Percentiles rank a stretch among this genome's conserved stretches.
phyloP scores from a whole-genome alignment of 2,888 invertebrate species.

The Ochropleura leucogaster region DNA sequence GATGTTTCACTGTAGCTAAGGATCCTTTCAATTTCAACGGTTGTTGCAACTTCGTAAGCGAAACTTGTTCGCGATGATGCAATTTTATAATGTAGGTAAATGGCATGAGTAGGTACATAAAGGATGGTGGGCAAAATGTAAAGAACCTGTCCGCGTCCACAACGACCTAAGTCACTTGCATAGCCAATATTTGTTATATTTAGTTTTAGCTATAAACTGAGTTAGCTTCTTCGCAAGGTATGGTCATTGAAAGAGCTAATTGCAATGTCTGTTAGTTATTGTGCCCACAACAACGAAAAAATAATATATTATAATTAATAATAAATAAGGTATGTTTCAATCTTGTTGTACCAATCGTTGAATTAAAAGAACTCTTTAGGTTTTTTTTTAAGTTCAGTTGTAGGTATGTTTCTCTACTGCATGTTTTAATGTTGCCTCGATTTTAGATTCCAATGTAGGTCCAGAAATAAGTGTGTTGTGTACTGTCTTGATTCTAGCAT shows the following conservation, averaged over 20 bases:
- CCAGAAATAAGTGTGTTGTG: slow-evolving; percentile 43
- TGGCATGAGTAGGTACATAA: slow-evolving; percentile 20
- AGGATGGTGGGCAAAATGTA: background rate
- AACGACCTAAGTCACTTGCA: background rate
- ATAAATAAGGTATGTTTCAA: background rate
- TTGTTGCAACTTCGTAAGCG: slow-evolving; percentile 36
- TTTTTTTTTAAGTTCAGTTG: slow-evolving; percentile 24
- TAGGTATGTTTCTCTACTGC: slow-evolving; percentile 31
- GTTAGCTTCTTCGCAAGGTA: background rate
- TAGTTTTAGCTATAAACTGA: background rate
- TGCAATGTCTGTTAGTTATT: background rate
- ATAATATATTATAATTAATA: too few species aligned
- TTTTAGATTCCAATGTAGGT: slow-evolving; percentile 13
- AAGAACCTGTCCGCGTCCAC: background rate
- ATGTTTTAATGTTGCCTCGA: slow-evolving; percentile 37
- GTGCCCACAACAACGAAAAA: background rate
- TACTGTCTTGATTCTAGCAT: slow-evolving; percentile 61
- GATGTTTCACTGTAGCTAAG: slow-evolving; percentile 38
- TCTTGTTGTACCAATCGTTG: slow-evolving; percentile 27
- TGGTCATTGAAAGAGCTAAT: background rate
- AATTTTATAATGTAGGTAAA: slow-evolving; percentile 25
- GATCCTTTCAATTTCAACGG: slow-evolving; percentile 45
- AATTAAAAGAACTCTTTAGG: slow-evolving; percentile 38
- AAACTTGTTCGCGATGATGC: slow-evolving; percentile 36
- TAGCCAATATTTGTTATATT: background rate